Base-by-base conservation (phyloP, 1,140 invertebrate genomes). In the Callitettix versicolor region DNA sequence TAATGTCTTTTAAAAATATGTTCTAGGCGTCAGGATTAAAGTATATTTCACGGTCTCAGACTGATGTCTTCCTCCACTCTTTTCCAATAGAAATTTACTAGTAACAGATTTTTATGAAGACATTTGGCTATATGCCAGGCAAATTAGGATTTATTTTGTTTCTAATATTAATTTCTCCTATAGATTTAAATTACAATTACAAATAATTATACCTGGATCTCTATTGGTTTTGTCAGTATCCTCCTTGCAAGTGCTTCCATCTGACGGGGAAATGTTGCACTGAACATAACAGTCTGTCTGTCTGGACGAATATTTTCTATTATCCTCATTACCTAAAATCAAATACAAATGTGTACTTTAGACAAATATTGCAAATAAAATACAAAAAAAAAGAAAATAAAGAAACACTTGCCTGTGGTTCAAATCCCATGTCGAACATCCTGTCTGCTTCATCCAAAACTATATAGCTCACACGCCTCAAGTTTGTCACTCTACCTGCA, bases 391-490 rank as follows among this genome's bases (percentile, higher is more conserved):
- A 20, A 43, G 21, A 44, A 15, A 6, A 22, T 34, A 26, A 46
- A 33, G 52, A 52, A 48, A 51, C n/a, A 60, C 40, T 61, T 68
- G 90, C 89, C 74, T 99, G 96, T 4, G 96, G 96, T 72, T 99
- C 96, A 71, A 99, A 99, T 15, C 96, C 96, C 94, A 99, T 98
- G 67, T 99, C 97, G 68, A 99, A 99, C 96, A 99, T 99, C 33
- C 97, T 75, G 71, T 99, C 97, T 1, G 97, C 97, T 73, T 99
- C 97, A 71, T 99, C 97, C 1, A 99, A 70, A 0, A 99, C 96
- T 30, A 98, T 82, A 68, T 98, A 99, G 0, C 95, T 99, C 24
- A 95, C 92, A 33, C 97, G 72, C 21, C 88, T 76, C 34, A 99
- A 72, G 76, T 99, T 99, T 0, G 97, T 99, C 0, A 99, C 96